Conservation (phyloP, 2,113 vertebrate genomes). For the Vombatus ursinus region DNA sequence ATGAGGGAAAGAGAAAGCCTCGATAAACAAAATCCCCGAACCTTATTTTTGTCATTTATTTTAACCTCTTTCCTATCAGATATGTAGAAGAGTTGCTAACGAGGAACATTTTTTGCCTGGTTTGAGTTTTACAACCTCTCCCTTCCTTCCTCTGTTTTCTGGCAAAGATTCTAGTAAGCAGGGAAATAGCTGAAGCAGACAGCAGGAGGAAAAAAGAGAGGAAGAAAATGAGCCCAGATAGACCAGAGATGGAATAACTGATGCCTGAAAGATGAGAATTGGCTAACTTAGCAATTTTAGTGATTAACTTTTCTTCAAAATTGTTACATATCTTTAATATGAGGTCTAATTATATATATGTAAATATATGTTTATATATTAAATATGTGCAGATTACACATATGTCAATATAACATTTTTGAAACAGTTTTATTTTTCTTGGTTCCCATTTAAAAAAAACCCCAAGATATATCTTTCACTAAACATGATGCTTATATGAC, state of each 20-base stretch:
- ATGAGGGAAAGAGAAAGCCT: not conserved
- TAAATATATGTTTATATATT: not conserved
- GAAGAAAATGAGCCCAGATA: not conserved
- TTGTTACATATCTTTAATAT: not conserved
- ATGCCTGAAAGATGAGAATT: not conserved
- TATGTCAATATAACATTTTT: not conserved
- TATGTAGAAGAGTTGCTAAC: not conserved
- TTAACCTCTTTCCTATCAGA: rapidly evolving
- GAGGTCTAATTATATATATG: not conserved
- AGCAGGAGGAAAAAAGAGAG: not conserved
- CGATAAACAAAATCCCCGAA: not conserved
- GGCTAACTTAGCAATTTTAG: not conserved
- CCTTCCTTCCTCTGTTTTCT: not conserved
- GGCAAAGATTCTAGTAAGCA: too few relatives aligned
- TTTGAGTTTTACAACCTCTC: not conserved
- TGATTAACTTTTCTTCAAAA: not conserved
- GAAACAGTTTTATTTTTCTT: not conserved
- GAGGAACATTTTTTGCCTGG: not conserved
- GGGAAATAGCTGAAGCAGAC: not conserved
- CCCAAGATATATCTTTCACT: not conserved
- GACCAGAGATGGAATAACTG: not conserved
- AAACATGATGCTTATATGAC: not conserved
- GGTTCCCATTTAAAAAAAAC: not conserved
- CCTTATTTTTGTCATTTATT: rapidly evolving
- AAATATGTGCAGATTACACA: not conserved